Evolutionary conservation across 2,113 vertebrate species (phyloP), one percentile per base, ranked within the genome.

Genomic region (Carettochelys insculpta): DNA sequence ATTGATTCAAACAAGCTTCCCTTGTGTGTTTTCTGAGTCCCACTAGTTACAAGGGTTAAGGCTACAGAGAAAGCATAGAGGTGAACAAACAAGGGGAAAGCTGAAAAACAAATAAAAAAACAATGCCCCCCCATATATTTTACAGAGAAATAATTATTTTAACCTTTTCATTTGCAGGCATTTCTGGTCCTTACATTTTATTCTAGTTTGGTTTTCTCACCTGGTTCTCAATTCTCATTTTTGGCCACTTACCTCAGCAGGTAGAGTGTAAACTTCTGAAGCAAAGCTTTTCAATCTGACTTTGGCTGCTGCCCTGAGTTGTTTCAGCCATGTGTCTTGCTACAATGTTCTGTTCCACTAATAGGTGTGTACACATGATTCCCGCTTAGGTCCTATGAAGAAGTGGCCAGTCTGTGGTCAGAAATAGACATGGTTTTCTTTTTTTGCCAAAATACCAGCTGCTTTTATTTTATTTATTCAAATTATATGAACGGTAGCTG

Each of bases 401-500:
- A 61, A 50, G 68, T 31, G 10, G 85, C 51, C 68, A 4, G 2
- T 53, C 11, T 52, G 24, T 20, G 7, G 5, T 34, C 29, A 6
- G 16, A 58, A 20, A 45, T 19, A 52, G 34, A 14, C 11, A 0
- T 73, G 73, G 25, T 31, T 34, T 80, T 84, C 11, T 8, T 53
- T 88, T 58, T 81, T 76, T 50, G 80, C 2, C 0, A 25, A 86
- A 77, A 80, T 81, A 82, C 34, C 54, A 90, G 38, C 54, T 80
- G 54, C 89, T 92, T n/a, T 38, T 87, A 93, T 0, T 45, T 85
- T 43, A 84, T 91, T 92, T 91, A 92, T 89, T 83, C 58, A 77
- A 87, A 79, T 93, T 93, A 53, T 79, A 92, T 92, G 38, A 85
- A 56, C 80, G 79, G 84, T 19, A 77, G 78, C 50, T n/a, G 24